Evolutionary conservation across 2,113 vertebrate genomes (phyloP).

Genomic region (Delphinapterus leucas): DNA sequence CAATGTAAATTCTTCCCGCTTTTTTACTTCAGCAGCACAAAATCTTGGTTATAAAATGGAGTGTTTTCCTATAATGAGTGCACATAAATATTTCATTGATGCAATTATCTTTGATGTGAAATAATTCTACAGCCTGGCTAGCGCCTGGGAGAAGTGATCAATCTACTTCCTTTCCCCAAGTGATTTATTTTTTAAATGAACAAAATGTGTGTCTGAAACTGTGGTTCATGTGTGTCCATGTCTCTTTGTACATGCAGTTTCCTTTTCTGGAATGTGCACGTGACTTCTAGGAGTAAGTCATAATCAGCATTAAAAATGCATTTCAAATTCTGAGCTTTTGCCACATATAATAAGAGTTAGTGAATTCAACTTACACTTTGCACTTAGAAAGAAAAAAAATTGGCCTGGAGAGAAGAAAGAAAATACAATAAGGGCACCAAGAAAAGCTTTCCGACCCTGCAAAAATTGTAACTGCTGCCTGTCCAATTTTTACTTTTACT

Average conservation of each 20-base stretch:
- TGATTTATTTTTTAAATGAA: conserved; percentile 55
- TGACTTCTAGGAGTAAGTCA: background rate
- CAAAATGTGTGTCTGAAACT: background rate
- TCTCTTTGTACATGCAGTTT: background rate
- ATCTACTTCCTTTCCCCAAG: conserved; percentile 51
- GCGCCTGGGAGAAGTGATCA: conserved; percentile 72
- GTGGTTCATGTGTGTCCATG: background rate
- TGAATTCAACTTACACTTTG: conserved; percentile 9
- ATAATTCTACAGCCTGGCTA: conserved; percentile 69
- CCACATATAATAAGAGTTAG: conserved; percentile 7
- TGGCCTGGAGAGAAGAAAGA: background rate
- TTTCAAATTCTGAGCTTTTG: conserved; percentile 50
- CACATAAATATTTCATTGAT: conserved; percentile 82
- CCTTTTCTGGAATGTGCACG: background rate
- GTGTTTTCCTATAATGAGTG: conserved; percentile 73
- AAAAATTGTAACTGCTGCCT: background rate
- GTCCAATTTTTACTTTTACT: background rate
- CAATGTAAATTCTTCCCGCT: conserved; percentile 20
- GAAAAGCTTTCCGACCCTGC: conserved; percentile 13
- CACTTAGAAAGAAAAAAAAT: background rate
- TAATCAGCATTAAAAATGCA: conserved; percentile 32
- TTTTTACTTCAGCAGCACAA: conserved; percentile 58
- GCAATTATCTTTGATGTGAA: conserved; percentile 78
- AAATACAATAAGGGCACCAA: conserved; percentile 41
- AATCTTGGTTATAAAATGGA: conserved; percentile 68